A percentile compares a stretch with the other conserved stretches of the same genome.
phyloP scores from a whole-genome alignment of 2,888 invertebrate species.

The Luffia ferchaultella region DNA sequence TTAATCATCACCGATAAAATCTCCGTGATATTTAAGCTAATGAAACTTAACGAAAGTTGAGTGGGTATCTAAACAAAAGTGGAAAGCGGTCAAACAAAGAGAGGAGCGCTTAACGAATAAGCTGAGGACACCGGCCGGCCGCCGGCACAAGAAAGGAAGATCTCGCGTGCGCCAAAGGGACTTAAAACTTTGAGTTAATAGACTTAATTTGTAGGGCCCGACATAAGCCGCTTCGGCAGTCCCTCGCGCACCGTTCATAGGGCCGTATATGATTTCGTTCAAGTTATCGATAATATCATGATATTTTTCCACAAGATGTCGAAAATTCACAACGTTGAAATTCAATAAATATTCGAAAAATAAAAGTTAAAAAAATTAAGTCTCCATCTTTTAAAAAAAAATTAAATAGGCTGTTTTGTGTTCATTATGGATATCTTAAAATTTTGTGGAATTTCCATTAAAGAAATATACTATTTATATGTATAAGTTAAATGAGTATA shows the following conservation, averaged over 20 bases:
- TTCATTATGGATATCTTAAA: too few species aligned
- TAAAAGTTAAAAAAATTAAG: too few species aligned
- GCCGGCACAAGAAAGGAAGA: constrained; percentile 55
- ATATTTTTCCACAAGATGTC: too few species aligned
- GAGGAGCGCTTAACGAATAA: constrained; percentile 56
- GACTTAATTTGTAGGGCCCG: constrained; percentile 58
- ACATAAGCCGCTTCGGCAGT: constrained; percentile 45
- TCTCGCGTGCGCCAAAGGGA: constrained; percentile 49
- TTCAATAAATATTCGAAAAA: too few species aligned
- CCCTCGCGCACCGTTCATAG: constrained; percentile 33
- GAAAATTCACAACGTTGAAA: too few species aligned
- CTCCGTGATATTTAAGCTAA: neutral
- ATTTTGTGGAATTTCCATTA: too few species aligned
- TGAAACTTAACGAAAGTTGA: neutral
- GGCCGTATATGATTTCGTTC: constrained; percentile 24
- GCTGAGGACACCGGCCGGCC: constrained; percentile 34
- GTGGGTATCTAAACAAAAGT: neutral
- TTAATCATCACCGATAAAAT: neutral
- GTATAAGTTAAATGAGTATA: too few species aligned
- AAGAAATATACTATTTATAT: too few species aligned
- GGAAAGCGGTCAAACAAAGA: constrained; percentile 29
- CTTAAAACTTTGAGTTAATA: constrained; percentile 63
- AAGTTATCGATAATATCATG: constrained; percentile 4
- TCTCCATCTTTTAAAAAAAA: too few species aligned
- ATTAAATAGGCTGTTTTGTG: too few species aligned